Percentiles rank a stretch among this genome's conserved stretches.
phyloP scores from a whole-genome alignment of 2,113 vertebrate species.

The Bothrops jararaca region DNA sequence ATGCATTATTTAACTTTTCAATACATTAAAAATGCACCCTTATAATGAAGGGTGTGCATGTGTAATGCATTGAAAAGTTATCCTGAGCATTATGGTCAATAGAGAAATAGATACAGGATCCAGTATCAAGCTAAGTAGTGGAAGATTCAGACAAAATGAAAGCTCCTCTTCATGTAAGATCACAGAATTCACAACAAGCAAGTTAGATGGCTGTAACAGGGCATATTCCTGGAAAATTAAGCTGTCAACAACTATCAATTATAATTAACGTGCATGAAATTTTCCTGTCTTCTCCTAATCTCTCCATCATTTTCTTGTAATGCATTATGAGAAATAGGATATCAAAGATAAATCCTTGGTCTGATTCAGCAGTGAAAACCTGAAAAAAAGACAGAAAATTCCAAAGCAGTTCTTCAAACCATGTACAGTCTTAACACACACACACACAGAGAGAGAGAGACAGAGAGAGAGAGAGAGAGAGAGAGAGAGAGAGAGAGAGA shows the following conservation, averaged over 20 bases:
- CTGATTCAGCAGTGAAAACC: background rate
- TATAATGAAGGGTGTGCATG: background rate
- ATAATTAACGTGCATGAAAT: background rate
- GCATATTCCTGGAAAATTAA: background rate
- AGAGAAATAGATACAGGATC: background rate
- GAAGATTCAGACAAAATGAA: background rate
- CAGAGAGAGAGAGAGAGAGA: no score
- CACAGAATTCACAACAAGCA: background rate
- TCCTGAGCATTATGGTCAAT: background rate
- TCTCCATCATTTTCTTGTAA: background rate
- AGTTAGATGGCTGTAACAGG: background rate
- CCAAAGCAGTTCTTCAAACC: background rate
- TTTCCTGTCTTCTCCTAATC: background rate
- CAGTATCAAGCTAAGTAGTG: background rate
- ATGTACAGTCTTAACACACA: background rate
- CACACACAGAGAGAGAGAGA: no score
- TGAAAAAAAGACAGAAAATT: background rate
- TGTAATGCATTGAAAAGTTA: background rate
- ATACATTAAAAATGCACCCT: background rate
- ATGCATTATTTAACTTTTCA: background rate
- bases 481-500: no score
- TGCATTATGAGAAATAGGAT: background rate
- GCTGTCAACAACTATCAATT: background rate
- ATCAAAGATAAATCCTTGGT: background rate
- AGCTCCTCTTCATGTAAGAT: background rate